Conservation (phyloP, 2,113 vertebrate species). For the Sporophila hypoxantha region DNA sequence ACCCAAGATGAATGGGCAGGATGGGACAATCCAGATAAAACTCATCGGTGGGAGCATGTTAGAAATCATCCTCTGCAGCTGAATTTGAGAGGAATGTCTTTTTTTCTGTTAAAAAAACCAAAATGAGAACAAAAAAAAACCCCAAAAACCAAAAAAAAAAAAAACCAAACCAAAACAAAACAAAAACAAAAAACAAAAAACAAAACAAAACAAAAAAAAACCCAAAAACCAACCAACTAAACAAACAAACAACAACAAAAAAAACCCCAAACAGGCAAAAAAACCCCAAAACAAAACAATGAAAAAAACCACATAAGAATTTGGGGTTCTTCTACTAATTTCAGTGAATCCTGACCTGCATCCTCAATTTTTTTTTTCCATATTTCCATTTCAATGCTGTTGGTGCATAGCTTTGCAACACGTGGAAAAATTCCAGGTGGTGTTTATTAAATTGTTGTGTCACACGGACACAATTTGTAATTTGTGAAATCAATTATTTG, state of each 20-base stretch:
- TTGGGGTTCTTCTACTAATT: not conserved
- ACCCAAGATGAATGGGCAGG: not conserved
- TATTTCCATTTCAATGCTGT: no score
- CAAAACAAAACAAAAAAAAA: no score
- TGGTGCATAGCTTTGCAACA: not conserved
- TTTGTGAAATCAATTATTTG: not conserved
- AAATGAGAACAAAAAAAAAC: no score
- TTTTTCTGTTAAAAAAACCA: not conserved
- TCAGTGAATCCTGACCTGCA: not conserved
- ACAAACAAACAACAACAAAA: no score
- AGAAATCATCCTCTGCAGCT: not conserved
- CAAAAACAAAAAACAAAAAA: no score
- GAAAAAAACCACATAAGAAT: not conserved
- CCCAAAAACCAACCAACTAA: no score
- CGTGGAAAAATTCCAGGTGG: accelerated
- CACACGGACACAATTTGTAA: accelerated
- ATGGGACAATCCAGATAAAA: not conserved
- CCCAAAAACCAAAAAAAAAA: no score
- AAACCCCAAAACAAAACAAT: no score
- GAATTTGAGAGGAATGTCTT: not conserved
- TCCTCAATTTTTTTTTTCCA: no score
- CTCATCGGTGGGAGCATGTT: accelerated
- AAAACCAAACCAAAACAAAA: no score
- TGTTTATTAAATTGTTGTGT: not conserved
- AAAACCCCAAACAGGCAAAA: no score